These are phyloP conservation scores for Actinemys pallida DNA, from an alignment of 2,113 vertebrate genomes.

Conservation along the genomic window DNA sequence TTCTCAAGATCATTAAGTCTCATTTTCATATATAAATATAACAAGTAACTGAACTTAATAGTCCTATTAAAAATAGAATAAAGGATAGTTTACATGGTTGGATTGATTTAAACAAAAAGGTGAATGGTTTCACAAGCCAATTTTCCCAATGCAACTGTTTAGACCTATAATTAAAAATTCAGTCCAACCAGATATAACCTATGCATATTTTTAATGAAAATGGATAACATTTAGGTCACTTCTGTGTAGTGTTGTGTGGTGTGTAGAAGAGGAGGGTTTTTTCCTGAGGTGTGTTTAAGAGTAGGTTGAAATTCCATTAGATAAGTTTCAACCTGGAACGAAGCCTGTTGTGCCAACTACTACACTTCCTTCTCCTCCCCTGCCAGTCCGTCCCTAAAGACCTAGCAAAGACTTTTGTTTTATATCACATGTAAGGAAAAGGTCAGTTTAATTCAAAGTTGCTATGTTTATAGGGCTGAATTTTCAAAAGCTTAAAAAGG, in stretches of 20 bases:
- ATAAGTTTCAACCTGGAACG: rapidly evolving
- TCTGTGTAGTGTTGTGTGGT: background rate
- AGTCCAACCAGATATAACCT: background rate
- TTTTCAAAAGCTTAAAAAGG: rapidly evolving
- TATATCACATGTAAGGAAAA: rapidly evolving
- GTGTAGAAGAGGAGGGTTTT: background rate
- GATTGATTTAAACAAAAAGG: background rate
- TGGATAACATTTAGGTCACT: background rate
- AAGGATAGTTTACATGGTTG: background rate
- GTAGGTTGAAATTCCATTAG: rapidly evolving
- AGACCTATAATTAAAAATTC: background rate
- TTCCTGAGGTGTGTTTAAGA: background rate
- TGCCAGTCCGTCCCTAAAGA: background rate
- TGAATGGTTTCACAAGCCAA: background rate
- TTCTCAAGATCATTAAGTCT: background rate
- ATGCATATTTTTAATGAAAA: background rate
- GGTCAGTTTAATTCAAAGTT: background rate
- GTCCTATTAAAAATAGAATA: background rate
- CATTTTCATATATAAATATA: rapidly evolving
- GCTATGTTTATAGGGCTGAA: background rate
- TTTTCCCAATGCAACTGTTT: background rate
- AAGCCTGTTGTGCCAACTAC: background rate
- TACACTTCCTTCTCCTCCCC: background rate
- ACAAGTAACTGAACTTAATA: background rate
- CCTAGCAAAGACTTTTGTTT: rapidly evolving